Evolutionary conservation across 2,113 vertebrate species (phyloP).

Genomic region (Rhea americana): DNA sequence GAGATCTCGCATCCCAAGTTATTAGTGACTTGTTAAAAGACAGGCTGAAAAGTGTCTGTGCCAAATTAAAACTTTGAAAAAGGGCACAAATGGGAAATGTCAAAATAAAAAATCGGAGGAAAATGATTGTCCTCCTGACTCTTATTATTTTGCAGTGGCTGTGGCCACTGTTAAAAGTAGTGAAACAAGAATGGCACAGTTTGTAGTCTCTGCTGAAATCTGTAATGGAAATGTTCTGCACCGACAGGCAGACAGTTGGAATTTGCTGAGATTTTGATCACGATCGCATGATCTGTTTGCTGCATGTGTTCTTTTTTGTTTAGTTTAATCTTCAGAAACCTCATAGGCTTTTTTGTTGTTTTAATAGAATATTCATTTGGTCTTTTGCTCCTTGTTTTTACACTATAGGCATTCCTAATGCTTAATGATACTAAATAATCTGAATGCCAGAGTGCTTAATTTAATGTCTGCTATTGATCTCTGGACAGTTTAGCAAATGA

Average conservation of each 20-base stretch:
- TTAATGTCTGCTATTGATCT: slow-evolving; percentile 50
- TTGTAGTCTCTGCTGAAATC: slow-evolving; percentile 58
- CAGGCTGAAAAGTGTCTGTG: slow-evolving; percentile 77
- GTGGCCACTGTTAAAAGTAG: slow-evolving; percentile 44
- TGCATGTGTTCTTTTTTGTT: slow-evolving; percentile 40
- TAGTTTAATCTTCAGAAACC: slow-evolving; percentile 65
- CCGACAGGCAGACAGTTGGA: slow-evolving; percentile 25
- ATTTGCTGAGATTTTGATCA: slow-evolving; percentile 58
- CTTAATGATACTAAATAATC: slow-evolving; percentile 65
- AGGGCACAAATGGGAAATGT: slow-evolving; percentile 79
- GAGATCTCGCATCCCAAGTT: slow-evolving; percentile 76
- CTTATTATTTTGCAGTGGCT: slow-evolving; percentile 71
- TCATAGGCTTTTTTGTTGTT: background rate
- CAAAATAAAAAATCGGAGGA: slow-evolving; percentile 73
- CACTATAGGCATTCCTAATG: slow-evolving; percentile 57
- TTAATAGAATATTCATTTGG: slow-evolving; percentile 58
- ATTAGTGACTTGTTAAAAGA: slow-evolving; percentile 81
- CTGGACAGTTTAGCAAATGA: slow-evolving; percentile 20
- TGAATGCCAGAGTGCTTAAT: slow-evolving; percentile 67
- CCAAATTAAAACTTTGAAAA: slow-evolving; percentile 81
- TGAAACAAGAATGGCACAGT: slow-evolving; percentile 65
- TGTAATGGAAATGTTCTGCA: slow-evolving; percentile 60
- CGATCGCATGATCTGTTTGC: slow-evolving; percentile 19
- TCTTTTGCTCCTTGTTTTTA: slow-evolving; percentile 64
- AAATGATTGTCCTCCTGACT: slow-evolving; percentile 75